Conservation (phyloP, 1,140 invertebrate species). For the Lepidurus packardi region DNA sequence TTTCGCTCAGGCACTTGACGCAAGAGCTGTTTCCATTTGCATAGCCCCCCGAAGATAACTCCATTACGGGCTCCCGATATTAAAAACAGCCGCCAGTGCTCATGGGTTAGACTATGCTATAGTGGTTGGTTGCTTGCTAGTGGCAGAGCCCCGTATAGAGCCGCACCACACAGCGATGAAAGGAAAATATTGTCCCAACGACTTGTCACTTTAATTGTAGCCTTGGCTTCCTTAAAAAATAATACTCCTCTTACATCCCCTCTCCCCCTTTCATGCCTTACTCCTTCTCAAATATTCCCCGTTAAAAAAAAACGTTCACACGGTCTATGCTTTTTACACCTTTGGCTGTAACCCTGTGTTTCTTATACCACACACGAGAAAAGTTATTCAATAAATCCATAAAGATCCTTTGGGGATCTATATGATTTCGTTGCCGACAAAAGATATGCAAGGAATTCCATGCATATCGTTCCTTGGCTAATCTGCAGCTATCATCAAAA, state of each 20-base stretch:
- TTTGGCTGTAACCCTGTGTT: background rate
- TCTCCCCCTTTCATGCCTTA: background rate
- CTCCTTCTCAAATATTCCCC: background rate
- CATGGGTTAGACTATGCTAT: too few species aligned
- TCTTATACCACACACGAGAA: background rate
- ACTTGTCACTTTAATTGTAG: constrained; percentile 9
- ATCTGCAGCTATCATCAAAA: constrained; percentile 18
- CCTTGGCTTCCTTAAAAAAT: background rate
- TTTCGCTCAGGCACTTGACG: background rate
- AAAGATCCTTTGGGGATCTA: constrained; percentile 5
- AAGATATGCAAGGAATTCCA: background rate
- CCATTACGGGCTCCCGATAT: constrained; percentile 14
- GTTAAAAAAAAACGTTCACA: background rate
- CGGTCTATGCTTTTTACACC: background rate
- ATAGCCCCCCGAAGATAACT: constrained; percentile 5
- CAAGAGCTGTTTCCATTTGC: constrained; percentile 9
- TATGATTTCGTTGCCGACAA: background rate
- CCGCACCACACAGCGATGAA: background rate
- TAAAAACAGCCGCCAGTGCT: constrained; percentile 1
- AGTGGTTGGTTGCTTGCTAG: too few species aligned
- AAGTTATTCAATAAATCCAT: constrained; percentile 12
- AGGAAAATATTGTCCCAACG: constrained; percentile 15
- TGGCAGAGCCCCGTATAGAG: background rate
- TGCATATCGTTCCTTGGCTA: background rate
- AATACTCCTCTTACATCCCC: too few species aligned